Conservation (phyloP, 2,797 vertebrate genomes). For the Protosalanx chinensis region DNA sequence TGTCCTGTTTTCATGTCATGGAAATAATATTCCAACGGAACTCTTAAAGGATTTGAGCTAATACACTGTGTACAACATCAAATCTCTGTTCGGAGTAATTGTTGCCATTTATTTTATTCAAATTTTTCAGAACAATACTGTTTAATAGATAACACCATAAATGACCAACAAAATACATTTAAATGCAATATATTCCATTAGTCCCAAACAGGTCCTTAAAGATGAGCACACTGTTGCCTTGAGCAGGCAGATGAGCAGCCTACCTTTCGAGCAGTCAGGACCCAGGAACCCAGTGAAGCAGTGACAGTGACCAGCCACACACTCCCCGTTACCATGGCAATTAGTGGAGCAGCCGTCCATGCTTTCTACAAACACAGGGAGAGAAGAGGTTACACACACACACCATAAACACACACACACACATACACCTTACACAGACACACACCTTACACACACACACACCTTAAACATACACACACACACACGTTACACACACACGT, state of each 20-base stretch:
- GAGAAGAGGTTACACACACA: background rate
- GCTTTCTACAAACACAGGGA: constrained; percentile 64
- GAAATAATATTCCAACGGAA: background rate
- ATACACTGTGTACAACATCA: background rate
- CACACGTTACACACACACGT: no score
- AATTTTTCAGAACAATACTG: background rate
- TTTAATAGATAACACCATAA: background rate
- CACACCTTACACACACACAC: no score
- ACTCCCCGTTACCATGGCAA: constrained; percentile 88
- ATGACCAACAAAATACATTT: background rate
- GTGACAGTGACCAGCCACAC: constrained; percentile 85
- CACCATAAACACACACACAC: no score
- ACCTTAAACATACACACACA: no score
- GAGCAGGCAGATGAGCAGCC: background rate
- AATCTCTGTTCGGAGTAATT: background rate
- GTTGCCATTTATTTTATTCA: background rate
- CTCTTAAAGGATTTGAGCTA: background rate
- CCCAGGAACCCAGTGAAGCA: constrained; percentile 88
- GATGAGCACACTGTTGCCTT: background rate
- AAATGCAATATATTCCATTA: background rate
- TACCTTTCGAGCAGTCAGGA: constrained; percentile 87
- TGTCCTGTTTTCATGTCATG: background rate
- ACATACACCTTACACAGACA: no score
- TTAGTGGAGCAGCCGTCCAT: constrained; percentile 87
- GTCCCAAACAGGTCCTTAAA: background rate